phyloP scores from a whole-genome alignment of 2,113 vertebrate genomes.

The Cynocephalus volans region DNA sequence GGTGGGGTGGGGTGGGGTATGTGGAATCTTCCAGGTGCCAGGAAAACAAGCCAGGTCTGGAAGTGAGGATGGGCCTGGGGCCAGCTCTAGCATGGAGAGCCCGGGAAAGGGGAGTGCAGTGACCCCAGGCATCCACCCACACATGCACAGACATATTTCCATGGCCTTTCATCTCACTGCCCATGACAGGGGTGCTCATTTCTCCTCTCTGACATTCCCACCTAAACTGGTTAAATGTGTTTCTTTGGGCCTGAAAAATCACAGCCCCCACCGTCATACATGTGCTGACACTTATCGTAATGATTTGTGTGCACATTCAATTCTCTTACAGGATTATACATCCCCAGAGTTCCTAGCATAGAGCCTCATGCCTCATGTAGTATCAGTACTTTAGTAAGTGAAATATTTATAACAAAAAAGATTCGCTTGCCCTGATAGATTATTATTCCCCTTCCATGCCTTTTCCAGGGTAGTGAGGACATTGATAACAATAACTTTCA shows the following conservation, averaged over 20 bases:
- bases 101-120: not conserved
- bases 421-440: not conserved
- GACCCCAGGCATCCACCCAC: not conserved
- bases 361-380: not conserved
- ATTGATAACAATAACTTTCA: not conserved
- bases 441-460: not conserved
- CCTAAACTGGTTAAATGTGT: not conserved
- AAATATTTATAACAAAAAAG: not conserved
- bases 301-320: not conserved
- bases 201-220: not conserved
- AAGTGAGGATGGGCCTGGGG: not conserved
- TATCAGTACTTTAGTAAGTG: not conserved
- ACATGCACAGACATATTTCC: not conserved
- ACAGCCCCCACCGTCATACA: not conserved
- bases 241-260: constrained; percentile 38
- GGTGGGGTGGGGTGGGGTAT: not conserved
- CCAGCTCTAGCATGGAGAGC: not conserved
- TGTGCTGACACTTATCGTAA: not conserved
- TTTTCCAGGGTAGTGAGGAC: not conserved
- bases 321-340: not conserved
- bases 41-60: constrained; percentile 24
- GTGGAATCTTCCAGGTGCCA: constrained; percentile 42
- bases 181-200: not conserved
- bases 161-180: not conserved
- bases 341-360: not conserved